Evolutionary conservation across 2,113 vertebrate genomes (phyloP).

Genomic region (Dolichotis patagonum): DNA sequence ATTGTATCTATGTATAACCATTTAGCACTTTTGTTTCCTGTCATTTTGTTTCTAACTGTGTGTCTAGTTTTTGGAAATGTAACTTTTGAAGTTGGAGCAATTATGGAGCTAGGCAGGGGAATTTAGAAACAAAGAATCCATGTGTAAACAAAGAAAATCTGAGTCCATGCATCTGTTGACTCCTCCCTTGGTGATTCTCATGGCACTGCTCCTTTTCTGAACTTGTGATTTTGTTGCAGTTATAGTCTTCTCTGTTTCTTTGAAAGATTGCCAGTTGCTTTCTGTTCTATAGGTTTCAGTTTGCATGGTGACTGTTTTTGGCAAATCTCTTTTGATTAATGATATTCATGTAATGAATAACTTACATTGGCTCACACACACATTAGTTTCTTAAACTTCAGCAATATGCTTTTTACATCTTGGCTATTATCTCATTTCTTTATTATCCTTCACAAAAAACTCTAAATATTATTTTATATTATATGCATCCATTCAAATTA

Average conservation of each 20-base stretch:
- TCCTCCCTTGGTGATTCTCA: background rate
- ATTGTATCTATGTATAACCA: background rate
- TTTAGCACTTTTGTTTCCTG: background rate
- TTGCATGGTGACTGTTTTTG: background rate
- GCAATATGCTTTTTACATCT: background rate
- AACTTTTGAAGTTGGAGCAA: background rate
- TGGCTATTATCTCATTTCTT: background rate
- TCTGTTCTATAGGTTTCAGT: background rate
- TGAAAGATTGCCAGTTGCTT: background rate
- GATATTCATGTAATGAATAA: background rate
- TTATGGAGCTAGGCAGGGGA: background rate
- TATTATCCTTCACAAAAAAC: background rate
- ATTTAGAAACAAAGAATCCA: background rate
- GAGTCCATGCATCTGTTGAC: too few relatives aligned
- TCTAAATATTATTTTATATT: background rate
- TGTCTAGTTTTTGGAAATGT: background rate
- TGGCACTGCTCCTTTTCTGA: background rate
- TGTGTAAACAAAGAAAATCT: background rate
- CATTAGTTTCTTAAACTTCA: background rate
- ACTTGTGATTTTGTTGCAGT: background rate
- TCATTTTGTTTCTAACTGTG: background rate
- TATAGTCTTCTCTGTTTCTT: background rate
- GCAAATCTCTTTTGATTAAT: background rate
- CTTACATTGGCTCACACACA: background rate
- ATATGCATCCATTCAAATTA: background rate